These are phyloP conservation scores for Vandiemenella viatica DNA, from an alignment of 2,888 invertebrate species.

Conservation along the genomic window DNA sequence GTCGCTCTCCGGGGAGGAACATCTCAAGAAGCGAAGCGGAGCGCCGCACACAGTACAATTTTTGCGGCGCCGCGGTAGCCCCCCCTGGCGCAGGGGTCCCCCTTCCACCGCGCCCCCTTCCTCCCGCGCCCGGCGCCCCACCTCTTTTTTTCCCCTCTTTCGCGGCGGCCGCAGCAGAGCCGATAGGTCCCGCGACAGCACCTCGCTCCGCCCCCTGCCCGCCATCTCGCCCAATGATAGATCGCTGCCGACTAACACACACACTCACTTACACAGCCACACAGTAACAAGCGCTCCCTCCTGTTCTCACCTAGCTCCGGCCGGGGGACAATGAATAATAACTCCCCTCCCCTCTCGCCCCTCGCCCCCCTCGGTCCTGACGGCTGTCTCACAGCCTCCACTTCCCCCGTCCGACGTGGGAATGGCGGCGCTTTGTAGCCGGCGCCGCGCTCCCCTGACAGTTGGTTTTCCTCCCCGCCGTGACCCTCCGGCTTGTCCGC, in stretches of 20 bases:
- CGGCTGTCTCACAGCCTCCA: no score
- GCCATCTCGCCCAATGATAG: not conserved
- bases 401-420: not conserved
- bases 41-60: no score
- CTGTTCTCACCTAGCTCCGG: not conserved
- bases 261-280: no score
- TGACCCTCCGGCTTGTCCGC: no score
- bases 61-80: not conserved
- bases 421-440: not conserved
- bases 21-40: not conserved
- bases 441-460: not conserved
- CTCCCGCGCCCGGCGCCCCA: not conserved
- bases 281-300: not conserved
- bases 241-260: not conserved
- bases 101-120: not conserved
- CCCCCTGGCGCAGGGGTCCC: not conserved
- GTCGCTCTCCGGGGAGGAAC: not conserved
- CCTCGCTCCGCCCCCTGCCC: not conserved
- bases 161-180: not conserved
- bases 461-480: not conserved
- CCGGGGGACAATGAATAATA: not conserved
- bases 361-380: no score
- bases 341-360: not conserved
- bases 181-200: not conserved
- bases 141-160: not conserved